Evolutionary conservation across 2,113 vertebrate species (phyloP).

Genomic region (Heterochromis multidens): DNA sequence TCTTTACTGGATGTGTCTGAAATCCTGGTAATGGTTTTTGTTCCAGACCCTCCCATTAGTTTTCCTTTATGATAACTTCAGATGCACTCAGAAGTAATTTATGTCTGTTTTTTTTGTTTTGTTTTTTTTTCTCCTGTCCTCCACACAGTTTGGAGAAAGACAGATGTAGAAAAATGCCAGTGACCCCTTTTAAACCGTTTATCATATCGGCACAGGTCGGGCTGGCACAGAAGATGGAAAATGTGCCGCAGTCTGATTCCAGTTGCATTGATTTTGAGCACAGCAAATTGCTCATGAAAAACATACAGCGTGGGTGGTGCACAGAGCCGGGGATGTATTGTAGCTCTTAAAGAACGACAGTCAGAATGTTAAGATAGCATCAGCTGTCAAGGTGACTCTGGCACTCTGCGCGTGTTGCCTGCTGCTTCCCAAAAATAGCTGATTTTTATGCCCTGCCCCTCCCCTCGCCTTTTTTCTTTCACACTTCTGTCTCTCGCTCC

Average conservation of each 20-base stretch:
- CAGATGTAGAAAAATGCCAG: slow-evolving; percentile 34
- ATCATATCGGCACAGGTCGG: slow-evolving; percentile 46
- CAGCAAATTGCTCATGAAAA: slow-evolving; percentile 69
- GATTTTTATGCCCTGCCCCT: slow-evolving; percentile 64
- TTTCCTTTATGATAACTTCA: background rate
- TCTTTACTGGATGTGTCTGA: background rate
- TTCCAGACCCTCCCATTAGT: background rate
- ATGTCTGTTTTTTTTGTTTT: background rate
- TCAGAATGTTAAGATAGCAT: slow-evolving; percentile 73
- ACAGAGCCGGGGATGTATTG: slow-evolving; percentile 45
- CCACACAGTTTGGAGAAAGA: background rate
- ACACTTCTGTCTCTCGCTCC: slow-evolving; percentile 56
- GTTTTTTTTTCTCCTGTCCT: background rate
- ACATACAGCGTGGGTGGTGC: slow-evolving; percentile 59
- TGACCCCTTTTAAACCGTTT: slow-evolving; percentile 54
- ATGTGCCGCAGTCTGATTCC: slow-evolving; percentile 71
- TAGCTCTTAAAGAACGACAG: slow-evolving; percentile 66
- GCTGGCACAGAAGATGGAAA: slow-evolving; percentile 55
- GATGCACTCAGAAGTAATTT: background rate
- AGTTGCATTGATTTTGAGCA: slow-evolving; percentile 70
- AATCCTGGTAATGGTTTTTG: background rate
- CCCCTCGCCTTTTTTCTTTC: slow-evolving; percentile 52
- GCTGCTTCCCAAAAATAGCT: slow-evolving; percentile 72
- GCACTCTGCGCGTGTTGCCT: slow-evolving; percentile 66
- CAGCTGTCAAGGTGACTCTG: slow-evolving; percentile 77